Evolutionary conservation across 1,140 invertebrate species (phyloP).

Genomic region (Aporrectodea caliginosa): DNA sequence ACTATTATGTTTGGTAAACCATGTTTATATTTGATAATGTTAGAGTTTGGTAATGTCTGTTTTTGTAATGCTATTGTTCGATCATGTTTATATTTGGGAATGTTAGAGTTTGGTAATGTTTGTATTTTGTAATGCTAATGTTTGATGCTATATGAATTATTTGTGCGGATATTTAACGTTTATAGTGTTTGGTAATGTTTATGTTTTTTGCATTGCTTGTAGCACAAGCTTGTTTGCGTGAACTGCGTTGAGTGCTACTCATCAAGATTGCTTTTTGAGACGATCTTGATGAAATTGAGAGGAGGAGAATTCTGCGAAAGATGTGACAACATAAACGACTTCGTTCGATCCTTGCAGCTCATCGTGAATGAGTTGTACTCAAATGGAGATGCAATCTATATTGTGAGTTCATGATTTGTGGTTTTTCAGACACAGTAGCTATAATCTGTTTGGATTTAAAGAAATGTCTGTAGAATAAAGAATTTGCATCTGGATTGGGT

Average conservation of each 20-base stretch:
- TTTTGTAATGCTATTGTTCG: neutral
- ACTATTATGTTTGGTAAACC: no score
- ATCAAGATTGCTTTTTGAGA: conserved; percentile 71
- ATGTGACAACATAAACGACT: conserved; percentile 73
- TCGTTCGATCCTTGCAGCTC: conserved; percentile 61
- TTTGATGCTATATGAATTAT: conserved; percentile 15
- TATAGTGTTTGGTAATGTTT: neutral
- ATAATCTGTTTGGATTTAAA: no score
- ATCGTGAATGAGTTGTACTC: conserved; percentile 36
- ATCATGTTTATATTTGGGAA: neutral
- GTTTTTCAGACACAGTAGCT: conserved; percentile 12
- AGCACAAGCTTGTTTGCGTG: conserved; percentile 63
- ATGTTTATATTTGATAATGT: neutral
- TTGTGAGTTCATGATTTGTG: conserved; percentile 43
- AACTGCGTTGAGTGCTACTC: conserved; percentile 78
- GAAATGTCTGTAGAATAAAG: no score
- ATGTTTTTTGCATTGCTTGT: conserved; percentile 23
- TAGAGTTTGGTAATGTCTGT: neutral
- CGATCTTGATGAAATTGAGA: conserved; percentile 65
- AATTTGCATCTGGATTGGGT: neutral
- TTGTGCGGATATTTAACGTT: neutral
- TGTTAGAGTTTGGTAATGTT: conserved; percentile 2
- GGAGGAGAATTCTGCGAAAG: conserved; percentile 53
- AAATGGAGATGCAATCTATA: conserved; percentile 47
- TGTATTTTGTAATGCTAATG: neutral